These are phyloP conservation scores for Cryptops parisi DNA, from an alignment of 2,888 invertebrate species.

Conservation along the genomic window DNA sequence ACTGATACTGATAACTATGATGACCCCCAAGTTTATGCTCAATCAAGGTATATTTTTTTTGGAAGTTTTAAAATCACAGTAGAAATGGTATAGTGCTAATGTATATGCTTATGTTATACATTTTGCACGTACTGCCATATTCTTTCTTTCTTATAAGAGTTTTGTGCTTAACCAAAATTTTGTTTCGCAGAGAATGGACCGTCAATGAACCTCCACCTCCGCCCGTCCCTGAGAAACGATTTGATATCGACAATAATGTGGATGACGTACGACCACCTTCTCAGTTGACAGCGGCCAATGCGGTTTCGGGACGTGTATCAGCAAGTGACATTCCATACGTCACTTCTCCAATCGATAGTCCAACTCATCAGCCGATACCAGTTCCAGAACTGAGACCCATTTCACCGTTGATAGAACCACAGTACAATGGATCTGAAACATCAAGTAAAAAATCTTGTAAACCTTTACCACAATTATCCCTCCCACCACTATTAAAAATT, in stretches of 20 bases:
- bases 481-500: too few species aligned
- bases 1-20: constrained; percentile 25
- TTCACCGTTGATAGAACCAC: constrained; percentile 1
- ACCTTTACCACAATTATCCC: too few species aligned
- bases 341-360: constrained; percentile 11
- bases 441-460: constrained; percentile 5
- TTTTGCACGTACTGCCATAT: too few species aligned
- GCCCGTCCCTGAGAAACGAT: constrained; percentile 13
- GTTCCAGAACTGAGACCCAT: background rate
- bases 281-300: constrained; percentile 12
- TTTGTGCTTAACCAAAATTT: too few species aligned
- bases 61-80: background rate
- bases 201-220: constrained; percentile 10
- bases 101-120: too few species aligned
- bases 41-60: too few species aligned
- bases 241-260: constrained; percentile 1
- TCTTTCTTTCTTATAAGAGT: background rate
- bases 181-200: too few species aligned
- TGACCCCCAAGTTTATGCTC: constrained; percentile 18
- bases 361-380: background rate
- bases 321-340: constrained; percentile 10
- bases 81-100: too few species aligned
- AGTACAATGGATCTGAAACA: constrained; percentile 10
- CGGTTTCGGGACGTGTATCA: constrained; percentile 8
- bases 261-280: constrained; percentile 2